These are phyloP conservation scores for Phalanger gymnotis DNA, from an alignment of 2,797 vertebrate genomes.

Conservation along the genomic window DNA sequence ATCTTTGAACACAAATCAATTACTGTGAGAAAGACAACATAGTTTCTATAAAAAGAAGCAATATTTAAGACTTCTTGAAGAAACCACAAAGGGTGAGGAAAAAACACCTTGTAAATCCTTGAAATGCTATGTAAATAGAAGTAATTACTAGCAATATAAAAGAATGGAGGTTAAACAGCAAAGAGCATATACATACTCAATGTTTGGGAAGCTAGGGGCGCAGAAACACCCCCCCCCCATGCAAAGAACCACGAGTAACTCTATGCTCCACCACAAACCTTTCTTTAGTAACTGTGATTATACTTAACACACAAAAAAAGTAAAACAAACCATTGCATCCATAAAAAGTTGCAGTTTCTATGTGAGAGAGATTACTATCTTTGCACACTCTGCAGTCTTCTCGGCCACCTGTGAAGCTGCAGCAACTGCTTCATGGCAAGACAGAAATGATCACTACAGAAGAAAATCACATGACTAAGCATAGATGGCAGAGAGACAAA, in stretches of 20 bases:
- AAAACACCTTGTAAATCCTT: background rate
- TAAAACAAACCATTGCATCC: background rate
- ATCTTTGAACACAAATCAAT: background rate
- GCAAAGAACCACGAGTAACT: background rate
- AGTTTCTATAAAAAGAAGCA: background rate
- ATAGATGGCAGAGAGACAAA: too few species aligned
- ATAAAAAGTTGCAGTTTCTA: background rate
- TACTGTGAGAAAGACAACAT: background rate
- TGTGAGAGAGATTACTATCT: background rate
- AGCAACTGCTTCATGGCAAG: too few species aligned
- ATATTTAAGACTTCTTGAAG: background rate
- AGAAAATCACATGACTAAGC: too few species aligned
- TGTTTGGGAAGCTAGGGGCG: background rate
- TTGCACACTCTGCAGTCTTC: too few species aligned
- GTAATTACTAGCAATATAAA: background rate
- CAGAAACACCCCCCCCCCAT: too few species aligned
- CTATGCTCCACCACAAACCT: background rate
- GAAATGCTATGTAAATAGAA: background rate
- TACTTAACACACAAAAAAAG: background rate
- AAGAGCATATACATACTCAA: background rate
- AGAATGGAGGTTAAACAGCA: background rate
- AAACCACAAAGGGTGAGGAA: background rate
- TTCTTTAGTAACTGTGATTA: background rate
- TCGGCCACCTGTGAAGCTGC: too few species aligned
- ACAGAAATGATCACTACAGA: too few species aligned